Evolutionary conservation across 2,113 vertebrate genomes (phyloP), one percentile per base, ranked within the genome.

Genomic region (Eurypyga helias): DNA sequence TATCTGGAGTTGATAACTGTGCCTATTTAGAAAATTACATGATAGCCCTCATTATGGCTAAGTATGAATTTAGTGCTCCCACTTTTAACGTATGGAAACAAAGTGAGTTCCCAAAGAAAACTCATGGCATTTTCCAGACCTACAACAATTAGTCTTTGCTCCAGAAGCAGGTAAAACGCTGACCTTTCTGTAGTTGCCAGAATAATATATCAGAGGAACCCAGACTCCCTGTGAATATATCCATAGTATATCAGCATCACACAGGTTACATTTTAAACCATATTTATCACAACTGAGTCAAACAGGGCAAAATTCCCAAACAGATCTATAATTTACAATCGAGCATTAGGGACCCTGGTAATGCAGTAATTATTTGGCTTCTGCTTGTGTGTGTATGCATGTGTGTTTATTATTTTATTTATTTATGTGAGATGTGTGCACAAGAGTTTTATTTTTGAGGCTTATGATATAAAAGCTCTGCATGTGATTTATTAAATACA

Each of bases 391-490:
- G 55, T 43, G 38, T 70, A 61, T 76, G 66, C 54, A 28, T 90
- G 36, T 61, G 24, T 73, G 54, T 71, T 96, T 95, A 92, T 81
- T 97, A 86, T 92, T 95, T 95, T 94, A 95, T 69, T 93, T 92
- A 92, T 81, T 96, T 89, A 94, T 94, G 57, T 67, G 77, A 61
- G 34, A 82, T 82, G 14, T 89, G 87, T 61, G 34, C 69, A 60
- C 57, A 89, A 0, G 1, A 67, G 69, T 95, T 95, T 91, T 89
- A 91, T 91, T 96, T 89, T 89, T 13, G 76, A 87, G 26, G 61
- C 57, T 94, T 96, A 84, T 76, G 57, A 79, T 87, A 79, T 67
- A 82, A 91, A 94, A 94, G 10, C 60, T 65, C 61, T 87, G 61
- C 26, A n/a, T 79, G 51, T 76, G 66, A 94, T 95, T 93, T 96